Evolutionary conservation across 2,113 vertebrate species (phyloP), one percentile per base, ranked within the genome.

Genomic region (Peromyscus polionotus): DNA sequence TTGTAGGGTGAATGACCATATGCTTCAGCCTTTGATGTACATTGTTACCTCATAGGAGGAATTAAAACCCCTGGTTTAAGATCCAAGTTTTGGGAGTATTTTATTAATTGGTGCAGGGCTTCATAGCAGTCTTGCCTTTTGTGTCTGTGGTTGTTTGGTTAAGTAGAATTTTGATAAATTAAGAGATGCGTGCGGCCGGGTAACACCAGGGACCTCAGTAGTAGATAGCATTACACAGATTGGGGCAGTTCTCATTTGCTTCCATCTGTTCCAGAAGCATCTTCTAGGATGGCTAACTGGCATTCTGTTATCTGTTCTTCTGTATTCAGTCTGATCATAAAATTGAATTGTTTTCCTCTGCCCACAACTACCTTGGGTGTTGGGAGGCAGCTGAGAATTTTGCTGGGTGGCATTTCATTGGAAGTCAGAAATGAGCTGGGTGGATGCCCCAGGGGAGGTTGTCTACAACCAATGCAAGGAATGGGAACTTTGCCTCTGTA

Each of bases 51-150:
- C 67, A 17, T 39, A 91, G 19, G 22, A 87, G 76, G 65, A 93
- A 95, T 91, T 83, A 28, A 96, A 70, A 96, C 95, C 59, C 73
- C 12, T 95, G 36, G 54, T 70, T 63, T 89, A 57, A 51, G 12
- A 51, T 92, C 36, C 65, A 36, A 65, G 42, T 95, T 97, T 96
- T 75, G 85, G 70, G 72, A 90, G 77, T 81, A 77, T 77, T 93
- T 76, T 83, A 63, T 39, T 45, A 63, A 39, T 77, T 45, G 72
- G 80, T 75, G 8, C 17, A 54, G 45, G 22, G n/a, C 81, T 63
- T 87, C 59, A 65, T 36, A 48, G 45, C 79, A 31, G 2, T 33
- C 61, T 95, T 54, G 68, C 54, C 5, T 68, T 91, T 61, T 88
- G 79, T 79, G 22, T 72, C 88, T 59, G 72, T 63, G 63, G 67